Conservation (phyloP, 1,140 invertebrate genomes). For the Drosophila kikkawai region DNA sequence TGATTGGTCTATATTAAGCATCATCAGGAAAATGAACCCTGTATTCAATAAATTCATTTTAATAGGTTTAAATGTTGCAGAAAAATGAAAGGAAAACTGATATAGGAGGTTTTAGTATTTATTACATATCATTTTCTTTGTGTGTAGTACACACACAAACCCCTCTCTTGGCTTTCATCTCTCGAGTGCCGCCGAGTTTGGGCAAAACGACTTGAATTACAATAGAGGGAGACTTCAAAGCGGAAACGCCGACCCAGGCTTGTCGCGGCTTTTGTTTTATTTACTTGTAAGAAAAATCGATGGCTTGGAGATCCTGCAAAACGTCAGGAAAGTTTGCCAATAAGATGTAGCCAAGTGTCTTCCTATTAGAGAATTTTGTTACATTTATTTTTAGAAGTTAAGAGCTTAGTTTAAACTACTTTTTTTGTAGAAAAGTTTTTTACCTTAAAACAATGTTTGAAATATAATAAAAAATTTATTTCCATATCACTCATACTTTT, state of each 20-base stretch:
- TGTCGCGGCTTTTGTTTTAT: conserved; percentile 25
- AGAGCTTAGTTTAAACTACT: too few species aligned
- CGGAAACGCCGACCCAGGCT: conserved; percentile 17
- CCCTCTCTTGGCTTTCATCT: conserved; percentile 38
- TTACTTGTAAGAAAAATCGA: conserved; percentile 43
- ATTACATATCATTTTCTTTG: neutral
- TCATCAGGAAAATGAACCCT: neutral
- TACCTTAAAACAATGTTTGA: neutral
- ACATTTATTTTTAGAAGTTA: neutral
- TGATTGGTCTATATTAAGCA: conserved; percentile 6
- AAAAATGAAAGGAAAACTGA: neutral
- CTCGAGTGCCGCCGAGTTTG: conserved; percentile 38
- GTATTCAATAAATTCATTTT: neutral
- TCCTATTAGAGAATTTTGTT: neutral
- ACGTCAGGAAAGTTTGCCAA: neutral
- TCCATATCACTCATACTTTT: neutral
- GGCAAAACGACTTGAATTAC: conserved; percentile 47
- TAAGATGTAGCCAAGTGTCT: neutral
- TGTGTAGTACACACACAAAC: conserved; percentile 3
- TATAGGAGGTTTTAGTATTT: neutral
- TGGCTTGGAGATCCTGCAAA: neutral
- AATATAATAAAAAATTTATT: neutral
- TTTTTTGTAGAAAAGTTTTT: too few species aligned
- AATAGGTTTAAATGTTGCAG: neutral
- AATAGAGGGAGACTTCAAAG: conserved; percentile 45